Base-by-base conservation (phyloP, 53 echinoderm and acorn worm species). In the Stichopus horrens region DNA sequence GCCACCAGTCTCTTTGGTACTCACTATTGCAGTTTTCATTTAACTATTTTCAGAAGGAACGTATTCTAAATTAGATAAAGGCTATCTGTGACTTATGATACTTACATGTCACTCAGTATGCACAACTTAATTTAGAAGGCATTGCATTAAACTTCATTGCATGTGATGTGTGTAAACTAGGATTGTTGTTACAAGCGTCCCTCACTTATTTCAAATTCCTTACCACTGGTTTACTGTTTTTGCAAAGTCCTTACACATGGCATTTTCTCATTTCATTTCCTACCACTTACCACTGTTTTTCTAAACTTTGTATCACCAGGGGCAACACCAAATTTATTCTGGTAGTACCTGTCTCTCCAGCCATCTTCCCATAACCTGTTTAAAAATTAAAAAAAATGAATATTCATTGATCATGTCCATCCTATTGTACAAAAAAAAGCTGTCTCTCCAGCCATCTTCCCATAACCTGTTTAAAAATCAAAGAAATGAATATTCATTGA, bases 361-460 rank as follows among this genome's bases (percentile, higher is more conserved):
- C 99, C 99, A 83, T 92, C 93, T 82, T 99, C 99, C 99, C 99
- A 99, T 68, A 99, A 92, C 89, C 99, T 99, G 19, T 68, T 10
- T 60, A 21, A 9, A 0, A 21, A 85, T 10, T 22, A 83, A 59
- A 85, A 23, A 21, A 20, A 9, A 55, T 55, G 19, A 79, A 4
- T 5, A 79, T 53, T 13, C 0, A 53, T 9, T 53, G 68, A 67
- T 21, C 4, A 9, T 52, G 20, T 52, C 63, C 51, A 53, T 21
- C 82, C 79, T 71, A 11, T 76, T 53, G 52, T 55, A 16, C 74
- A 20, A 74, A 10, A 53, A 13, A n/a, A 76, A 76, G 76, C 99
- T 89, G 55, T 94, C 95, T 86, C 90, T 96, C 99, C 99, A 99
- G 57, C 99, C 99, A 83, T 92, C 93, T 82, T 99, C 99, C 99